phyloP scores from a whole-genome alignment of 2,797 vertebrate species.

The Xiphophorus birchmanni region DNA sequence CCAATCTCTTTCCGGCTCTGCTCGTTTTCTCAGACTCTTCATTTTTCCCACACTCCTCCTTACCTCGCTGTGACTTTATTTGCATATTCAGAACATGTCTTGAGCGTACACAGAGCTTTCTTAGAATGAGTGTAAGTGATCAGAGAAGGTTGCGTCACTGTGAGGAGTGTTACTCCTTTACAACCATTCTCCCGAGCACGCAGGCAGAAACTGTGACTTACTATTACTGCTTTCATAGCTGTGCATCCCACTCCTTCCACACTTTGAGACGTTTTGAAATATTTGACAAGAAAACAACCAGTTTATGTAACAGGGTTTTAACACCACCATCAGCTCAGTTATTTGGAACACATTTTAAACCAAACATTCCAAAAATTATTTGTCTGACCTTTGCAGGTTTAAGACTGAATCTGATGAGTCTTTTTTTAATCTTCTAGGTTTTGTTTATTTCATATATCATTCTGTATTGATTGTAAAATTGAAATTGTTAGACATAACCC shows the following conservation, averaged over 20 bases:
- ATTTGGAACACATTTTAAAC: neutral
- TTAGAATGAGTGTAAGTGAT: neutral
- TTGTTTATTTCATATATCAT: neutral
- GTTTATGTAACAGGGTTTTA: neutral
- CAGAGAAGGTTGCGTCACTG: neutral
- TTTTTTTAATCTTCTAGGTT: neutral
- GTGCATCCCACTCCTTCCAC: neutral
- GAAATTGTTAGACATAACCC: neutral
- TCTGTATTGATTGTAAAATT: neutral
- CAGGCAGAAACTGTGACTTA: neutral
- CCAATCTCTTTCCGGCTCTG: neutral
- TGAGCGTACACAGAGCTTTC: neutral
- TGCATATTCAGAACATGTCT: neutral
- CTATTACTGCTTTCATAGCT: neutral
- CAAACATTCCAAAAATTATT: neutral
- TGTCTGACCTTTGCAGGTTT: neutral
- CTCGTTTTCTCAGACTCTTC: neutral
- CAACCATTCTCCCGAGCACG: neutral
- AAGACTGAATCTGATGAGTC: neutral
- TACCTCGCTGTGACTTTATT: neutral
- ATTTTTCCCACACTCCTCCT: slow-evolving; percentile 5
- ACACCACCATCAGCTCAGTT: neutral
- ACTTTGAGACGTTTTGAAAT: neutral
- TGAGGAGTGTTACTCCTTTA: neutral
- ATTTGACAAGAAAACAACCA: neutral